Percentiles rank a stretch among this genome's conserved stretches.
Evolutionary conservation across 2,888 invertebrate species (phyloP).

Genomic region (Ophion slaviceki): DNA sequence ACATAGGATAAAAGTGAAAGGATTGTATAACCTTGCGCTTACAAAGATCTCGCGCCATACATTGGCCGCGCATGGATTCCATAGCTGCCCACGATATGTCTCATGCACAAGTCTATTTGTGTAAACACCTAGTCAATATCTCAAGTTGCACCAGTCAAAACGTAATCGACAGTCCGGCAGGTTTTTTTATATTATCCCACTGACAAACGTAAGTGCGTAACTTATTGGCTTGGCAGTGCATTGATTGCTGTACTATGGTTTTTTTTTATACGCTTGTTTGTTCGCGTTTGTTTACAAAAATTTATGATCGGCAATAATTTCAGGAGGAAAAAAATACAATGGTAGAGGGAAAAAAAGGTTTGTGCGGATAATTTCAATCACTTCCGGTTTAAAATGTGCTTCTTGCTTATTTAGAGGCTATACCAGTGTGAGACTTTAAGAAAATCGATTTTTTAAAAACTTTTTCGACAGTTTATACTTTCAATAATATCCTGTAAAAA

Average conservation of each 20-base stretch:
- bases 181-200: not conserved
- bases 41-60: conserved; percentile 57
- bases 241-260: not conserved
- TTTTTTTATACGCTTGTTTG: not conserved
- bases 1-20: conserved; percentile 81
- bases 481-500: too few species aligned
- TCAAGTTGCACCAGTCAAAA: not conserved
- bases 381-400: too few species aligned
- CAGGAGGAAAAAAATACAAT: too few species aligned
- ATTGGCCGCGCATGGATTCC: conserved; percentile 61
- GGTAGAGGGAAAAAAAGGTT: too few species aligned
- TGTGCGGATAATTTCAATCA: too few species aligned
- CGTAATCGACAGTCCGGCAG: not conserved
- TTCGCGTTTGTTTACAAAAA: too few species aligned
- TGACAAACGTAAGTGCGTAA: not conserved
- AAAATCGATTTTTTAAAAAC: too few species aligned
- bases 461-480: too few species aligned
- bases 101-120: not conserved
- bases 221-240: not conserved
- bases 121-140: conserved; percentile 1
- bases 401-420: too few species aligned
- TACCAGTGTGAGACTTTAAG: too few species aligned
- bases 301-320: too few species aligned
- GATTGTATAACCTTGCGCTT: conserved; percentile 80
- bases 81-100: conserved; percentile 43